These are phyloP conservation scores for Proterorhinus semilunaris DNA, from an alignment of 2,113 vertebrate genomes.

Conservation along the genomic window DNA sequence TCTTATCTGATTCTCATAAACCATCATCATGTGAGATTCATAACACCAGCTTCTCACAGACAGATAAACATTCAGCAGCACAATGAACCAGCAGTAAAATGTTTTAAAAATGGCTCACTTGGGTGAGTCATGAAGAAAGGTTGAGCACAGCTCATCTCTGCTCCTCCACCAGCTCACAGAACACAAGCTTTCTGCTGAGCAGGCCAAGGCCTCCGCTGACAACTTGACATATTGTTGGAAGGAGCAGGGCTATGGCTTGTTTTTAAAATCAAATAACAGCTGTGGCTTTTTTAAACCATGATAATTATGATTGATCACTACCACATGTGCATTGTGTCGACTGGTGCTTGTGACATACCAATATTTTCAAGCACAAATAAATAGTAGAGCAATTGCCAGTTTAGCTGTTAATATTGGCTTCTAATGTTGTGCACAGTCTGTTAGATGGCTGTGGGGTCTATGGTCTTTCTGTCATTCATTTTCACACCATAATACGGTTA, in stretches of 20 bases:
- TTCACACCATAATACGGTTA: constrained; percentile 47
- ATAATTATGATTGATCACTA: constrained; percentile 80
- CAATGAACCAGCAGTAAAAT: constrained; percentile 46
- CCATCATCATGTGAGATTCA: constrained; percentile 69
- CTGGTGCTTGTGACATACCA: constrained; percentile 66
- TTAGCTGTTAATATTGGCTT: constrained; percentile 34
- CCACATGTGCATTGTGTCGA: constrained; percentile 77
- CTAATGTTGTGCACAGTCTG: constrained; percentile 46
- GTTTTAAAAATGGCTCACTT: constrained; percentile 70
- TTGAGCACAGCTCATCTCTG: constrained; percentile 60
- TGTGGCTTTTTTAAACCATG: constrained; percentile 79
- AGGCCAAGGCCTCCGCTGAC: constrained; percentile 77
- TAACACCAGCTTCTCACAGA: constrained; percentile 59
- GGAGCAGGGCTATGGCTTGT: constrained; percentile 69
- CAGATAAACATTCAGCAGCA: constrained; percentile 62
- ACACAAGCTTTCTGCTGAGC: constrained; percentile 65
- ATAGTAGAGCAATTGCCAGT: constrained; percentile 44
- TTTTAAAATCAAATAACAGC: constrained; percentile 80
- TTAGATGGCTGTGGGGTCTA: constrained; percentile 59
- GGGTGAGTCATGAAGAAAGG: constrained; percentile 66
- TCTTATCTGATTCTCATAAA: constrained; percentile 70
- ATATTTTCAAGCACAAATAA: constrained; percentile 73
- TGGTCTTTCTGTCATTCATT: constrained; percentile 60
- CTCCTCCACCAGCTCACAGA: constrained; percentile 61
- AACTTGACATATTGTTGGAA: constrained; percentile 76